Percentiles rank a stretch among this genome's conserved stretches.
Conservation (phyloP, 2,113 vertebrate species). For the Nestor notabilis region DNA sequence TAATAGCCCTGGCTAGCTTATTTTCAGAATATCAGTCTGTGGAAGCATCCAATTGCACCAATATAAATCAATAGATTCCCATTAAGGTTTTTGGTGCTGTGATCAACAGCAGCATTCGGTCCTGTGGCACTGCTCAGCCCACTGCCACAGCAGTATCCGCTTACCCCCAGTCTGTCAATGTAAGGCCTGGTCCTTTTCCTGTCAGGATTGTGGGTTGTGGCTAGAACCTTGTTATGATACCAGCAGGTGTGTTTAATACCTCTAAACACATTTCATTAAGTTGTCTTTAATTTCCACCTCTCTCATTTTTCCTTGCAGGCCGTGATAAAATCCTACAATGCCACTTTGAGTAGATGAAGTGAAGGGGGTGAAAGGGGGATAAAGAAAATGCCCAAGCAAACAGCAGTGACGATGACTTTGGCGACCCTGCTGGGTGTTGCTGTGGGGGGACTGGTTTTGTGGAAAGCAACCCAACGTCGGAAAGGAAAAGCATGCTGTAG, state of each 20-base stretch:
- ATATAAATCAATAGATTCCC: background rate
- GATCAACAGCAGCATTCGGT: background rate
- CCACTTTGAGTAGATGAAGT: slow-evolving; percentile 30
- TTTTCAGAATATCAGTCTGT: background rate
- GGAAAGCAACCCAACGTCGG: slow-evolving; percentile 77
- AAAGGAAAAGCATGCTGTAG: slow-evolving; percentile 20
- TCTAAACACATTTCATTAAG: background rate
- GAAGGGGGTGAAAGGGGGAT: background rate
- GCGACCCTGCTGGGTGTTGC: slow-evolving; percentile 83
- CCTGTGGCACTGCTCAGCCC: background rate
- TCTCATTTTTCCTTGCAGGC: slow-evolving; percentile 60
- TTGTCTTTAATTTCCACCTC: background rate
- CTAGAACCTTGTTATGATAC: background rate
- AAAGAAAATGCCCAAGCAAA: slow-evolving; percentile 83
- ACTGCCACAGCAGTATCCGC: background rate
- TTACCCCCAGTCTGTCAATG: background rate
- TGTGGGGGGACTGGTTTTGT: slow-evolving; percentile 85
- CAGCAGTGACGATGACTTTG: slow-evolving; percentile 78
- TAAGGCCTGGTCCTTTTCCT: background rate
- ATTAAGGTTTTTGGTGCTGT: background rate
- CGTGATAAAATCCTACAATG: background rate
- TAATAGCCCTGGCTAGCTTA: background rate
- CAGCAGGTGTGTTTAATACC: background rate
- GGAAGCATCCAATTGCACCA: background rate
- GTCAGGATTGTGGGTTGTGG: background rate